Conservation (phyloP, 1,140 invertebrate genomes). For the Acromyrmex charruanus region DNA sequence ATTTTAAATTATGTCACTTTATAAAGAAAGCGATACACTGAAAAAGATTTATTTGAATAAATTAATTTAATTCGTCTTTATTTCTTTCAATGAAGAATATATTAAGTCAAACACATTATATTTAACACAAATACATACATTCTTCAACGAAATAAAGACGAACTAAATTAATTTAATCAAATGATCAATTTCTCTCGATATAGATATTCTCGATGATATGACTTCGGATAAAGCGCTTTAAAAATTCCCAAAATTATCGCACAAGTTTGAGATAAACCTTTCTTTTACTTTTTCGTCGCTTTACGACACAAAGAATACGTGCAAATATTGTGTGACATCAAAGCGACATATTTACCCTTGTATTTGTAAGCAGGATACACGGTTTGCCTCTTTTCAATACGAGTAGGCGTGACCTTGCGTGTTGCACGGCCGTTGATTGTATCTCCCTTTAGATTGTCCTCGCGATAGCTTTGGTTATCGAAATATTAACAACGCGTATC, state of each 20-base stretch:
- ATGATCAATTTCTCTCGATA: no score
- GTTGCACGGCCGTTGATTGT: conserved; percentile 54
- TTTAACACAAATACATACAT: no score
- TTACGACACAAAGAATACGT: neutral
- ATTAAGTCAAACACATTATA: no score
- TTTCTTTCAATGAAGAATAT: no score
- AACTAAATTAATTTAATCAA: no score
- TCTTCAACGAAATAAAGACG: no score
- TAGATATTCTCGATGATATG: no score
- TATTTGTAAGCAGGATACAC: conserved; percentile 33
- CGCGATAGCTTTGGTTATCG: conserved; percentile 30
- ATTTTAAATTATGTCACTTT: no score
- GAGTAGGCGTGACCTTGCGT: conserved; percentile 26
- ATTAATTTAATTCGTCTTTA: no score
- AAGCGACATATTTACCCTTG: conserved; percentile 31
- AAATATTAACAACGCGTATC: conserved; percentile 41
- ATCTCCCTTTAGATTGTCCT: conserved; percentile 22
- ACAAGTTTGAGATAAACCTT: neutral
- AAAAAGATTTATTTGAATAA: no score
- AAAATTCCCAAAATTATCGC: neutral
- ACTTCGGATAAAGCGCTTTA: no score
- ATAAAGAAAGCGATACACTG: no score
- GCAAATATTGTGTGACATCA: neutral
- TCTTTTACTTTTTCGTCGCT: neutral
- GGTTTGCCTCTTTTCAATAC: conserved; percentile 15